These are phyloP conservation scores for Amblyopsis hoosieri DNA, from an alignment of 2,797 vertebrate species.

Conservation along the genomic window DNA sequence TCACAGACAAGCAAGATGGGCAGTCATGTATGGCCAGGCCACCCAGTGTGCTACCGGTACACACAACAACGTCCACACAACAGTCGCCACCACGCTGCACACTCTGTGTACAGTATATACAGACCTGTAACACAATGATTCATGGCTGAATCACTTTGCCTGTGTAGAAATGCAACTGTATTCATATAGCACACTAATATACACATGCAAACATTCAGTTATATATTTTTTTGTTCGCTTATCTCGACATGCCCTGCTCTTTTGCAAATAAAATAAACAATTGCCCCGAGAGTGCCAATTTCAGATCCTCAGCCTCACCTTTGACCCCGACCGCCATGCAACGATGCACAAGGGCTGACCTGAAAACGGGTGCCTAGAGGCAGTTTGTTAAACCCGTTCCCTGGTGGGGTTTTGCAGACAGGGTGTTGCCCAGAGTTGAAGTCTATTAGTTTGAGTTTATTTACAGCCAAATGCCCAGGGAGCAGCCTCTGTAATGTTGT, in stretches of 20 bases:
- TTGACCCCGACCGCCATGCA: conserved; percentile 33
- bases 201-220: conserved; percentile 46
- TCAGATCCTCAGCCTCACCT: conserved; percentile 45
- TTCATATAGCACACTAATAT: conserved; percentile 44
- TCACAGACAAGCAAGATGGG: conserved; percentile 59
- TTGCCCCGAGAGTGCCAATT: conserved; percentile 29
- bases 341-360: conserved; percentile 53
- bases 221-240: conserved; percentile 26
- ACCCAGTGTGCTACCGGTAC: conserved; percentile 19
- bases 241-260: conserved; percentile 5
- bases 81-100: not conserved
- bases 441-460: conserved; percentile 79
- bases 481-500: conserved; percentile 73
- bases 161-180: conserved; percentile 20
- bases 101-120: conserved; percentile 17
- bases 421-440: conserved; percentile 72
- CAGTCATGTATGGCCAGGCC: conserved; percentile 58
- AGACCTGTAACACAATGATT: conserved; percentile 25
- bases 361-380: conserved; percentile 57
- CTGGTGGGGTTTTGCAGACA: conserved; percentile 62
- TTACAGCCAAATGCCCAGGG: conserved; percentile 76
- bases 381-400: conserved; percentile 65
- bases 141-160: conserved; percentile 34
- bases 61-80: conserved; percentile 2
- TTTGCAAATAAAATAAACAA: conserved; percentile 6